These are phyloP conservation scores for Temnothorax ravouxi DNA, from an alignment of 2,888 invertebrate genomes.

Conservation along the genomic window DNA sequence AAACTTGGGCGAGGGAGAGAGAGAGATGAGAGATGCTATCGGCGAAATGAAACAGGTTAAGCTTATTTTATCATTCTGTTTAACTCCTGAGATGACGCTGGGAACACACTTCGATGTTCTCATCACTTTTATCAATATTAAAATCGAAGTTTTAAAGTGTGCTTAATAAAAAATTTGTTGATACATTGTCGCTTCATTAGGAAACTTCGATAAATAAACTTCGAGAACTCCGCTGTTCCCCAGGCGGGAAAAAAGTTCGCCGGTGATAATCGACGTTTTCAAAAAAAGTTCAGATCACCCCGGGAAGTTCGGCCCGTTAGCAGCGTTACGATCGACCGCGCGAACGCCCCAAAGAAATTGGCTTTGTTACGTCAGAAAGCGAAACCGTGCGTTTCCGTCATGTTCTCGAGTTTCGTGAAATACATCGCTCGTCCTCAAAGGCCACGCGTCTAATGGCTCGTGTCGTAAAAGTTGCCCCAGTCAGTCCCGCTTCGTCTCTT, in stretches of 20 bases:
- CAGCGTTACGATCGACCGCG: slow-evolving; percentile 58
- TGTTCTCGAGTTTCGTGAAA: slow-evolving; percentile 51
- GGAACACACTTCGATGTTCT: not conserved
- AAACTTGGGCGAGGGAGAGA: not conserved
- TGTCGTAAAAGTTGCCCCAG: slow-evolving; percentile 62
- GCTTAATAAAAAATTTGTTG: slow-evolving; percentile 14
- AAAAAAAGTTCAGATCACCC: slow-evolving; percentile 59
- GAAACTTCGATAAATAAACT: slow-evolving; percentile 5
- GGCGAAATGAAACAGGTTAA: slow-evolving; percentile 10
- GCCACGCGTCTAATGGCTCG: slow-evolving; percentile 66
- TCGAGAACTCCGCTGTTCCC: not conserved
- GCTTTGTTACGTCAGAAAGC: slow-evolving; percentile 77
- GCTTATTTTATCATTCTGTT: not conserved
- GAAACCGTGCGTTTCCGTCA: slow-evolving; percentile 62
- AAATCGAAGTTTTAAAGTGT: not conserved
- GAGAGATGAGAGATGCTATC: not conserved
- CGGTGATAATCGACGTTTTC: slow-evolving; percentile 39
- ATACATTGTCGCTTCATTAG: slow-evolving; percentile 22
- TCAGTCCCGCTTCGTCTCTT: slow-evolving; percentile 18
- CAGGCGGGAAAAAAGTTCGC: not conserved
- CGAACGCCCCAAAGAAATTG: slow-evolving; percentile 73
- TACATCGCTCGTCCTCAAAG: slow-evolving; percentile 67
- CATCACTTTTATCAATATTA: slow-evolving; percentile 6
- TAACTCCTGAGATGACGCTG: not conserved
- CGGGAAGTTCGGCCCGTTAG: slow-evolving; percentile 69